These are phyloP conservation scores for Trichomycterus rosablanca DNA, from an alignment of 2,113 vertebrate genomes.

Conservation along the genomic window DNA sequence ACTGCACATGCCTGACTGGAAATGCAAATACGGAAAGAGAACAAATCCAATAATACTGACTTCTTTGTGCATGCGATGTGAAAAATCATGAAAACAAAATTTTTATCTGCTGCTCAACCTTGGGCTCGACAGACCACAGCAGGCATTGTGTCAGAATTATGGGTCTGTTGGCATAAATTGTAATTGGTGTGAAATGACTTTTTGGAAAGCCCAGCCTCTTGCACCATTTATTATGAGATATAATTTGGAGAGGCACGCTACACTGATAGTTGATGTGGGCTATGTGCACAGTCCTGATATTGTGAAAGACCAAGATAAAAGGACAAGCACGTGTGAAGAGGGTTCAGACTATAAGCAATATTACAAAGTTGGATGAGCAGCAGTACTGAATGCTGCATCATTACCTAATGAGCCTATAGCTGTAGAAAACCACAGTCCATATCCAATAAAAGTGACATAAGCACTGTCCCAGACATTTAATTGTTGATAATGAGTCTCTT, in stretches of 20 bases:
- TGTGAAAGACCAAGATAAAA: conserved; percentile 9
- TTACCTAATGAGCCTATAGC: conserved; percentile 39
- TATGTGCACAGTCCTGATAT: conserved; percentile 32
- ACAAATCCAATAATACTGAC: background rate
- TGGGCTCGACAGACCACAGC: background rate
- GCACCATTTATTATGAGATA: conserved; percentile 48
- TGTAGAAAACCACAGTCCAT: conserved; percentile 16
- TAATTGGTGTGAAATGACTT: conserved; percentile 72
- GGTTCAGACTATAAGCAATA: conserved; percentile 7
- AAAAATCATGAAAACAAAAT: conserved; percentile 7
- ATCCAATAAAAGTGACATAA: conserved; percentile 29
- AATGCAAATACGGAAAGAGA: background rate
- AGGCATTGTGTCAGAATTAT: conserved; percentile 25
- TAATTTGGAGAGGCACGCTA: conserved; percentile 56
- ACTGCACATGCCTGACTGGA: too few relatives aligned
- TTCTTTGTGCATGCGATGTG: background rate
- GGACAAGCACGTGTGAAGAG: background rate
- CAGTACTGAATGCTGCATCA: conserved; percentile 29
- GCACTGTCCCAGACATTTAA: conserved; percentile 28
- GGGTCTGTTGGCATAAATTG: conserved; percentile 56
- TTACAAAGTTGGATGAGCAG: conserved; percentile 15
- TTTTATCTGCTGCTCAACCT: conserved; percentile 17
- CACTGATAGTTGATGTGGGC: conserved; percentile 47
- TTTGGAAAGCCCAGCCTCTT: conserved; percentile 48
- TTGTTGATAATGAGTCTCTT: conserved; percentile 11